phyloP scores from a whole-genome alignment of 2,113 vertebrate genomes.

The Epinephelus moara region DNA sequence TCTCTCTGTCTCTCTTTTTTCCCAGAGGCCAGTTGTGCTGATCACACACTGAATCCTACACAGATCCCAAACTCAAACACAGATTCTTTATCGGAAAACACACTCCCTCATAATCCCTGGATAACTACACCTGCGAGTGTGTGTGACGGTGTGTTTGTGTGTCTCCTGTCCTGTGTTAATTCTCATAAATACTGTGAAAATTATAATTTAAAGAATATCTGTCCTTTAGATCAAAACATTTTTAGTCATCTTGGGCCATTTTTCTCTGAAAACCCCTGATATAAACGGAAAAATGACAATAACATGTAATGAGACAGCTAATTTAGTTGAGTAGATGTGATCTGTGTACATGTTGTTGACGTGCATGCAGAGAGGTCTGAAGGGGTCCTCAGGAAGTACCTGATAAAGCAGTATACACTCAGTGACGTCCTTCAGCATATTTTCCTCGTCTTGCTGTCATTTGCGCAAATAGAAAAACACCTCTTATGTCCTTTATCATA shows the following conservation, averaged over 20 bases:
- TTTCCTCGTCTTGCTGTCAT: background rate
- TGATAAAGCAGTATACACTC: background rate
- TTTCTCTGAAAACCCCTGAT: background rate
- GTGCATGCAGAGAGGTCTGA: background rate
- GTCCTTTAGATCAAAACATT: background rate
- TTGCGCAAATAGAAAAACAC: too few species aligned
- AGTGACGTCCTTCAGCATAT: too few species aligned
- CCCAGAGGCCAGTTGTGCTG: slow-evolving; percentile 61
- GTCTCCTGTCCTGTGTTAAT: slow-evolving; percentile 15
- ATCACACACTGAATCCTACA: slow-evolving; percentile 69
- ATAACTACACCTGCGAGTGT: slow-evolving; percentile 58
- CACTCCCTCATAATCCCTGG: slow-evolving; percentile 76
- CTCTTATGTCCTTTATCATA: background rate
- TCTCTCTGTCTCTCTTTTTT: slow-evolving; percentile 13
- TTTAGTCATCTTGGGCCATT: background rate
- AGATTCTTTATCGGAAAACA: slow-evolving; percentile 77
- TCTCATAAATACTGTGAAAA: background rate
- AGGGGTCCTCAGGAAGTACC: background rate
- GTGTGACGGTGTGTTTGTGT: slow-evolving; percentile 16
- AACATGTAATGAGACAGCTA: background rate
- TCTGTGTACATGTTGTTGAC: background rate
- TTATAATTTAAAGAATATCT: background rate
- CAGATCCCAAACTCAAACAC: slow-evolving; percentile 81
- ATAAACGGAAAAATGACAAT: too few species aligned
- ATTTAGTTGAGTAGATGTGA: background rate